Base-by-base conservation (phyloP, 2,888 invertebrate genomes). In the Ornithoptera alexandrae region DNA sequence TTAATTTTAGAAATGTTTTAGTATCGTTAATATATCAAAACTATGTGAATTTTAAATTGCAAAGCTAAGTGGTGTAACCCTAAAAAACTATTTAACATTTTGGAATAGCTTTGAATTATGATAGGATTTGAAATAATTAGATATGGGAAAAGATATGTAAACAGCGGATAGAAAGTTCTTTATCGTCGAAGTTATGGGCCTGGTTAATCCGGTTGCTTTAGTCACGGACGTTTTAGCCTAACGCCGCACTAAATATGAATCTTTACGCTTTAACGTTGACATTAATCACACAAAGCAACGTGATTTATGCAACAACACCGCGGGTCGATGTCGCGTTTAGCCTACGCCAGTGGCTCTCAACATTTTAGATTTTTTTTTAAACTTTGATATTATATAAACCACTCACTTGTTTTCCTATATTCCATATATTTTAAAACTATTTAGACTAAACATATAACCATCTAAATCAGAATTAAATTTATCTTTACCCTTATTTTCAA, bases 201-300 rank as follows among this genome's bases (percentile, higher is more conserved):
- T 78, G 74, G 83, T 83, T 85, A 85, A 85, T 82, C 86, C 84
- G 81, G 84, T 79, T 73, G 74, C 74, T 79, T 82, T 84, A 82
- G 87, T 85, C 84, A 86, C 82, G 83, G 77, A 77, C 79, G 79
- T 81, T 84, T 82, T 77, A 79, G 76, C 74, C 71, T 70, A 70
- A 75, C 76, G 80, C 82, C 86, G 85, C 83, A 91, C 91, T 90
- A 89, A 92, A 91, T 92, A 91, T 88, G 84, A 88, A 86, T 86
- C 84, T 91, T 90, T 87, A 89, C 85, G 84, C 80, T 86, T 86
- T 84, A 76, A 85, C 86, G 80, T 82, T 88, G 90, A 91, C 92
- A 86, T 91, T 90, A 88, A 92, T 90, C 87, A 91, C 89, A 87
- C 90, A 90, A 90, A 86, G 84, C 81, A 81, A 72, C 68, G 77